These are phyloP conservation scores for Elephantulus edwardii DNA, from an alignment of 2,113 vertebrate genomes.

Conservation along the genomic window DNA sequence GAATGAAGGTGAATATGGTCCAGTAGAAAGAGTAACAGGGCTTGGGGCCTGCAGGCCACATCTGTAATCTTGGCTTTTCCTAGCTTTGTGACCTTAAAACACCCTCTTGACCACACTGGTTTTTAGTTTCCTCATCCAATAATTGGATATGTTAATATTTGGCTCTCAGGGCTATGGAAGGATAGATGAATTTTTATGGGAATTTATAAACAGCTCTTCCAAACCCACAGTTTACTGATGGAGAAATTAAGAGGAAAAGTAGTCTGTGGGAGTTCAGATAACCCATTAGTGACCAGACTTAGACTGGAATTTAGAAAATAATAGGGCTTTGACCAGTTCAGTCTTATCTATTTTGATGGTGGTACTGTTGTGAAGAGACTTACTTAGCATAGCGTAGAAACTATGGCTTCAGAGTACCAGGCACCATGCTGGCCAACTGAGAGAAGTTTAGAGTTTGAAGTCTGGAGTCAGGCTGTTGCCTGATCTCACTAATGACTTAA, in stretches of 20 bases:
- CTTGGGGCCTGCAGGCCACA: conserved; percentile 51
- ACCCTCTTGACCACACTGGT: conserved; percentile 7
- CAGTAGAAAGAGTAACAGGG: not conserved
- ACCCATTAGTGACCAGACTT: not conserved
- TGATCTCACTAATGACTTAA: not conserved
- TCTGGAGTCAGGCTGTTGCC: not conserved
- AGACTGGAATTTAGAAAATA: not conserved
- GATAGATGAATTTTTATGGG: conserved; percentile 56
- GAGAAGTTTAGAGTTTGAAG: not conserved
- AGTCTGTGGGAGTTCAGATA: not conserved
- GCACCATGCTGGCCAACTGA: not conserved
- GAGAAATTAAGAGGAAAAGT: not conserved
- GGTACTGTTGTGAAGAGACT: not conserved
- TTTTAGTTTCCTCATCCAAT: conserved; percentile 31
- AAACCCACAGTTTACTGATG: not conserved
- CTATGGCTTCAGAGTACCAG: not conserved
- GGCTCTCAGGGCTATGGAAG: not conserved
- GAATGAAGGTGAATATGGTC: not conserved
- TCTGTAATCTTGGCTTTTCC: conserved; percentile 54
- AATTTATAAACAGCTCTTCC: conserved; percentile 50
- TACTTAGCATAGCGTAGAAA: not conserved
- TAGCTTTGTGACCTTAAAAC: conserved; percentile 41
- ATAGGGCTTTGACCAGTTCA: not conserved
- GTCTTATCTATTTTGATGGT: no score
- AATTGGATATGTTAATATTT: conserved; percentile 21